Conservation (phyloP, 2,888 invertebrate genomes). For the Phalangium opilio region DNA sequence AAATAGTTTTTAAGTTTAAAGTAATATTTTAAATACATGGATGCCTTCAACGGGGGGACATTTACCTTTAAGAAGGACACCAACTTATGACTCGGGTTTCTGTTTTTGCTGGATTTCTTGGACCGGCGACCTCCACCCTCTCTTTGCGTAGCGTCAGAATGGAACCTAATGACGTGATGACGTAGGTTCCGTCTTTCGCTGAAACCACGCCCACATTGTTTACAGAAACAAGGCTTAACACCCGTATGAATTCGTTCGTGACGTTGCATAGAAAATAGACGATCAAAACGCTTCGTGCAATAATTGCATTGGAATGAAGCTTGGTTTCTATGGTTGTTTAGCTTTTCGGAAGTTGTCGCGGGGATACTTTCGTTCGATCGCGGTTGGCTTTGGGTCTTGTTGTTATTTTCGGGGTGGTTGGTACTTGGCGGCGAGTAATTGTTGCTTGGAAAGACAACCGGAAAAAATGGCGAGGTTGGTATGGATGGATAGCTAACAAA, state of each 20-base stretch:
- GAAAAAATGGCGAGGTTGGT: no score
- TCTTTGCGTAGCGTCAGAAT: constrained; percentile 23
- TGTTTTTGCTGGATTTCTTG: constrained; percentile 11
- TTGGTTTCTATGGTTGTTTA: not conserved
- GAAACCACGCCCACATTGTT: constrained; percentile 31
- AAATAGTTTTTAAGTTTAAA: no score
- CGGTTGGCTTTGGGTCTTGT: constrained; percentile 2
- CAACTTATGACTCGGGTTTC: constrained; percentile 14
- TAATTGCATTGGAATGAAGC: constrained; percentile 24
- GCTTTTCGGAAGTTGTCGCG: constrained; percentile 12
- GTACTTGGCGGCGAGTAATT: no score
- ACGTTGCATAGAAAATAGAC: constrained; percentile 29
- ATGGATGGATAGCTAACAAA: no score
- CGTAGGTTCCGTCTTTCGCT: constrained; percentile 30
- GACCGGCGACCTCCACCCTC: constrained; percentile 18
- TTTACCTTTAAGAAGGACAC: constrained; percentile 18
- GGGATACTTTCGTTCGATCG: constrained; percentile 12
- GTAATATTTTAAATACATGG: no score
- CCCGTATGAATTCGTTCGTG: constrained; percentile 32
- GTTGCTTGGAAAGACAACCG: no score
- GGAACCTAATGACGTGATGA: constrained; percentile 30
- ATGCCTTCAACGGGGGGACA: no score
- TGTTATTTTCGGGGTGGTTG: not conserved
- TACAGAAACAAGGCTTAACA: constrained; percentile 30
- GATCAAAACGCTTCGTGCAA: constrained; percentile 30